phyloP scores from a whole-genome alignment of 2,888 invertebrate species.

The Orthosia cruda region DNA sequence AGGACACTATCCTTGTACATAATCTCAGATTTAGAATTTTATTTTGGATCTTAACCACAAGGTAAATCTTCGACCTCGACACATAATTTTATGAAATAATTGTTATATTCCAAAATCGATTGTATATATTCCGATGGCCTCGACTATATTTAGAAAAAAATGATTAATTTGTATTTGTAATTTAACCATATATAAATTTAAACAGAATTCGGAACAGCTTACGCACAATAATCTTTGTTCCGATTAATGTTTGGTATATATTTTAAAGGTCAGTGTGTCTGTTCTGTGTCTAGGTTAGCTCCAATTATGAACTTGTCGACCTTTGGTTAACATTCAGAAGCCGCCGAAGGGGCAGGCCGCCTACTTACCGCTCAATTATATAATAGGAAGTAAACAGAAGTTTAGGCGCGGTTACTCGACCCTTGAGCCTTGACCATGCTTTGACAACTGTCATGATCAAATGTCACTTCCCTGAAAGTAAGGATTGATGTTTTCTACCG shows the following conservation, averaged over 20 bases:
- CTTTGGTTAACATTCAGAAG: conserved; percentile 64
- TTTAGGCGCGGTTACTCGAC: conserved; percentile 41
- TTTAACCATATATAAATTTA: conserved; percentile 17
- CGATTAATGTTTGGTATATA: conserved; percentile 35
- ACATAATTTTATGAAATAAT: conserved; percentile 39
- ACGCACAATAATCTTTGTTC: conserved; percentile 30
- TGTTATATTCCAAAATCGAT: conserved; percentile 46
- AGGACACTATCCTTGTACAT: conserved; percentile 38
- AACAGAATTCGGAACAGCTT: conserved; percentile 11
- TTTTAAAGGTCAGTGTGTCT: conserved; percentile 67
- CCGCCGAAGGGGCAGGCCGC: conserved; percentile 21
- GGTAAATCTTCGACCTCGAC: conserved; percentile 49
- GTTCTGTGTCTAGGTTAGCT: conserved; percentile 66
- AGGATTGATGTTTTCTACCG: conserved; percentile 30
- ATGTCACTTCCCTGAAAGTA: conserved; percentile 52
- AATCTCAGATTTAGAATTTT: conserved; percentile 17
- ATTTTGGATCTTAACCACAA: conserved; percentile 29
- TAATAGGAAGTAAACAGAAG: conserved; percentile 60
- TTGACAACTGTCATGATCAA: conserved; percentile 57
- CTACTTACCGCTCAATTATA: conserved; percentile 36
- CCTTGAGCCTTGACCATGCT: conserved; percentile 48
- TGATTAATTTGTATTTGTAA: conserved; percentile 24
- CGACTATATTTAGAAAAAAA: conserved; percentile 40
- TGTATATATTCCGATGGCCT: conserved; percentile 42
- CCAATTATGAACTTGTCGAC: conserved; percentile 68